Percentiles rank a stretch among this genome's conserved stretches.
phyloP scores from a whole-genome alignment of 1,140 invertebrate genomes.

The Nylanderia fulva region DNA sequence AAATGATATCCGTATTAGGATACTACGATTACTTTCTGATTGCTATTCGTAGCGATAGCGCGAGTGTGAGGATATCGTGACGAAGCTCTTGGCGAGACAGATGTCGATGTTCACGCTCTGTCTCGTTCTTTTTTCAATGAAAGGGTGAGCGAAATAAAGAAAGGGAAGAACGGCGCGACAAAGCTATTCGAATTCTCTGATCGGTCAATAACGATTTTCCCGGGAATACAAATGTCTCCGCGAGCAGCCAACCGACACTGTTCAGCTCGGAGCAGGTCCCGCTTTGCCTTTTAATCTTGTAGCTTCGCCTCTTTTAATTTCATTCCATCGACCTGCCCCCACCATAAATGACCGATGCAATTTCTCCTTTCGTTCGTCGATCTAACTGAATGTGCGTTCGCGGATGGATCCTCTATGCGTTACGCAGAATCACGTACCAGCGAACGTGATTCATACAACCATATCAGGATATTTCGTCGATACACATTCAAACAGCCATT shows the following conservation, averaged over 20 bases:
- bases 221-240: conserved; percentile 78
- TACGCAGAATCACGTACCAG: conserved; percentile 14
- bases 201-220: conserved; percentile 76
- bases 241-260: conserved; percentile 50
- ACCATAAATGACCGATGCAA: conserved; percentile 70
- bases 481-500: neutral
- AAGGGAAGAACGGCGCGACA: conserved; percentile 26
- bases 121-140: neutral
- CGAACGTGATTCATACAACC: neutral
- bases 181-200: conserved; percentile 62
- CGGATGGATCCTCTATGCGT: conserved; percentile 23
- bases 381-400: conserved; percentile 41
- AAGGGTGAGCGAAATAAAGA: conserved; percentile 44
- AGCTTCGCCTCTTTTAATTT: conserved; percentile 80
- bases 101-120: conserved; percentile 34
- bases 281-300: conserved; percentile 80
- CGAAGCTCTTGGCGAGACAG: conserved; percentile 28
- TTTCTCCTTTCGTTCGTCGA: conserved; percentile 69
- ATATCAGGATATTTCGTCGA: conserved; percentile 29
- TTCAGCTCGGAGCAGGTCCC: conserved; percentile 67
- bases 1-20: neutral
- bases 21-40: conserved; percentile 22
- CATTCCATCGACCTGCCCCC: conserved; percentile 73
- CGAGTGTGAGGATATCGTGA: conserved; percentile 21
- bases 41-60: conserved; percentile 16